These are phyloP conservation scores for Alosa alosa DNA, from an alignment of 2,113 vertebrate genomes.

Conservation along the genomic window DNA sequence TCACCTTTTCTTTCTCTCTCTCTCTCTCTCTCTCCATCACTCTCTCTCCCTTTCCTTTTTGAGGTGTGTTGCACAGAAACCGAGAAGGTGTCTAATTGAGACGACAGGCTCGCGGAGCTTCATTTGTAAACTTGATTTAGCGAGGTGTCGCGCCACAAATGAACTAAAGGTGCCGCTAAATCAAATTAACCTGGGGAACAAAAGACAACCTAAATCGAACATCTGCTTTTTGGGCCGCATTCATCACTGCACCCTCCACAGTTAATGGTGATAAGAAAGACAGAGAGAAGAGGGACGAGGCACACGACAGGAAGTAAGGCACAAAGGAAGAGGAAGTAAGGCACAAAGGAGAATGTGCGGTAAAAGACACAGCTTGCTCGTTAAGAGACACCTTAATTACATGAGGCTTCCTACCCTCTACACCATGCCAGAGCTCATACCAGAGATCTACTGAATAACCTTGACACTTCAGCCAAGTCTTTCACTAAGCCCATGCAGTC, in stretches of 20 bases:
- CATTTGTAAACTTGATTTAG: conserved; percentile 39
- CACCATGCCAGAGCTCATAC: background rate
- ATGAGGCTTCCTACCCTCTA: background rate
- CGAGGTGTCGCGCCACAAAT: conserved; percentile 33
- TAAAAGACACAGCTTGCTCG: background rate
- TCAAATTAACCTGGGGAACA: conserved; percentile 39
- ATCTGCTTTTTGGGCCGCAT: conserved; percentile 5
- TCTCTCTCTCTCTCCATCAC: background rate
- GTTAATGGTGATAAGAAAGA: conserved; percentile 17
- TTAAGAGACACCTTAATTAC: conserved; percentile 6
- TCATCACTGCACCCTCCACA: background rate
- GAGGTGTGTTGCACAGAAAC: background rate
- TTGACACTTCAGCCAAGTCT: background rate
- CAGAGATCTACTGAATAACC: background rate
- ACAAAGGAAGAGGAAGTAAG: background rate
- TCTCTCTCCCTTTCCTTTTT: background rate
- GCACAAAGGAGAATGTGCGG: conserved; percentile 1
- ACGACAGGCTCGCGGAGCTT: conserved; percentile 24
- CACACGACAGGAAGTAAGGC: background rate
- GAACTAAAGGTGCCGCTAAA: conserved; percentile 30
- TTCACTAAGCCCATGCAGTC: background rate
- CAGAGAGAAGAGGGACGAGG: background rate
- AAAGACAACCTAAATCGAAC: background rate
- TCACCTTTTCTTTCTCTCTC: background rate
- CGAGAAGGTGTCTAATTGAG: background rate